Base-by-base conservation (phyloP, 2,888 invertebrate genomes). In the Ischnura elegans region DNA sequence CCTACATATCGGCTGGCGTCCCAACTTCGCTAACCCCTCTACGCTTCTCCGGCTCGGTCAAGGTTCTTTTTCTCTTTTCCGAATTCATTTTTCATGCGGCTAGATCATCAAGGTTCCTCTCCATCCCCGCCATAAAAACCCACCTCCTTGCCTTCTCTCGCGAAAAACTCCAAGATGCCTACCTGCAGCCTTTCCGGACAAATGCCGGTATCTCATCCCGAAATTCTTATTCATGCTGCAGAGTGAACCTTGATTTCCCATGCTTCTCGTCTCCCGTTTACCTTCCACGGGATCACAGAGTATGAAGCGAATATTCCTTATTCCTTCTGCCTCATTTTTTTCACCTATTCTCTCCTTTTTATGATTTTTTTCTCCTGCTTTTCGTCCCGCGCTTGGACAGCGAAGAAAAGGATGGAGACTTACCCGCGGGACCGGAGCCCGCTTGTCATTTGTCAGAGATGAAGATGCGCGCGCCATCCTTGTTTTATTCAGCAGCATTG, bases 221-320 rank as follows among this genome's bases (percentile, higher is more conserved):
- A 76, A 76, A 76, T 76, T 76, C 76, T 76, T 76, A 76, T 76
- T 36, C 76, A 76, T 76, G 76, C 36, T 76, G n/a, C 76, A 76
- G 76, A 29, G n/a, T n/a, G n/a, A n/a, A 3, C 36, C 76, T 76
- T 36, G 76, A 76, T 76, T 76, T 76, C 36, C 36, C 76, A 76
- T 76, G 76, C 76, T 76, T 25, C 10, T 8, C 29, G 10, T 36
- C 36, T 51, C 16, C 29, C 76, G 76, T 76, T 76, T 29, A 76
- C 76, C 76, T 76, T 76, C 76, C 36, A 8, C 13, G 25, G 25
- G 51, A 13, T 36, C 36, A 13, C 76, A 13, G 25, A 76, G 10
- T 36, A 51, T 36, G 76, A 36, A 29, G 36, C 76, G 76, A 36
- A 76, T 76, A 76, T 76, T 76, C 76, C 76, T 36, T 76, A 76